These are phyloP conservation scores for Drosophila rufa DNA, from an alignment of 1,140 invertebrate species.

Conservation along the genomic window DNA sequence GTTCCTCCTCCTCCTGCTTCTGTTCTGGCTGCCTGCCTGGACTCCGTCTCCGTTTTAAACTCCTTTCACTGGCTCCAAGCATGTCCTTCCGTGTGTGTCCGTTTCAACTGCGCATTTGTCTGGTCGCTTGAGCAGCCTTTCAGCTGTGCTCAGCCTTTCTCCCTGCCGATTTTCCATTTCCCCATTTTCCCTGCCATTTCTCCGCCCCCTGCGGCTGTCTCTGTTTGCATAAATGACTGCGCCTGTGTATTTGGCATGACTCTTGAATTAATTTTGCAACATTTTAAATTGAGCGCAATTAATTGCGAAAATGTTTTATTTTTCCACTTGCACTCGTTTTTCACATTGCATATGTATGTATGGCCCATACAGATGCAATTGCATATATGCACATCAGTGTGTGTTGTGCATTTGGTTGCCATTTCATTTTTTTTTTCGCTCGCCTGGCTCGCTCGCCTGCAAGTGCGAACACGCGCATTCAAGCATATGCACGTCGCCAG, in stretches of 20 bases:
- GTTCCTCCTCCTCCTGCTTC: not conserved
- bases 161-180: slow-evolving; percentile 30
- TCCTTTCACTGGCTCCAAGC: slow-evolving; percentile 36
- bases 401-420: slow-evolving; percentile 70
- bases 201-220: slow-evolving; percentile 17
- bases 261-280: slow-evolving; percentile 85
- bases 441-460: slow-evolving; percentile 57
- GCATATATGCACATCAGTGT: slow-evolving; percentile 30
- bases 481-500: slow-evolving; percentile 75
- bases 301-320: slow-evolving; percentile 84
- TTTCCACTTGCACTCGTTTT: slow-evolving; percentile 81
- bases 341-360: slow-evolving; percentile 23
- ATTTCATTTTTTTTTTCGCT: slow-evolving; percentile 23
- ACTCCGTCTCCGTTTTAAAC: slow-evolving; percentile 14
- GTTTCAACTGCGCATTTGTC: slow-evolving; percentile 76
- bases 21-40: slow-evolving; percentile 4
- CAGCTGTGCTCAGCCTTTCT: slow-evolving; percentile 54
- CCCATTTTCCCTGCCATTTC: not conserved
- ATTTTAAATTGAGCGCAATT: slow-evolving; percentile 85
- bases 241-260: slow-evolving; percentile 83
- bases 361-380: slow-evolving; percentile 12
- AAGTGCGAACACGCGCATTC: slow-evolving; percentile 83
- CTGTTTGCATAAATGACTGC: slow-evolving; percentile 82
- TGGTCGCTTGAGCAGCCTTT: slow-evolving; percentile 80
- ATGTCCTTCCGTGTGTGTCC: slow-evolving; percentile 53